Evolutionary conservation across 2,113 vertebrate species (phyloP).

Genomic region (Capreolus pygargus): DNA sequence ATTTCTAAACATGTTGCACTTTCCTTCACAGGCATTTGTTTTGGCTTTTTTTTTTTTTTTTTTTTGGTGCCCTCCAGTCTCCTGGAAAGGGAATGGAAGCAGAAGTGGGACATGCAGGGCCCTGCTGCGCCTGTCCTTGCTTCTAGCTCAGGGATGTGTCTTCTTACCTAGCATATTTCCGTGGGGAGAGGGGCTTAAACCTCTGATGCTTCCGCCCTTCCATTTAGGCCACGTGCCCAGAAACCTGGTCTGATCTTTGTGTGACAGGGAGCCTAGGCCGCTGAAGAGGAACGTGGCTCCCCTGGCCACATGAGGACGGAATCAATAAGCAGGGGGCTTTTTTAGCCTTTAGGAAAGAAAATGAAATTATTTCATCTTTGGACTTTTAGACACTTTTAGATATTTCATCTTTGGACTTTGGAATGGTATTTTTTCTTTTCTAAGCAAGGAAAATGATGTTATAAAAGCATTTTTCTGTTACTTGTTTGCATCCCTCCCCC

Average conservation of each 20-base stretch:
- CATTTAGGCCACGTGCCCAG: slow-evolving; percentile 23
- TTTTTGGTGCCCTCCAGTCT: neutral
- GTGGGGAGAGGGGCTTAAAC: slow-evolving; percentile 10
- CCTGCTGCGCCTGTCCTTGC: slow-evolving; percentile 1
- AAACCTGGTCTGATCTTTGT: neutral
- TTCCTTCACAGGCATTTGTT: slow-evolving; percentile 40
- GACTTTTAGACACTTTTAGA: slow-evolving; percentile 56
- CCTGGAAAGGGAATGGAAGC: slow-evolving; percentile 51
- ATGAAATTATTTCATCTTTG: slow-evolving; percentile 60
- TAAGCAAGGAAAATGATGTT: slow-evolving; percentile 68
- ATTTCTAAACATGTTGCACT: slow-evolving; percentile 28
- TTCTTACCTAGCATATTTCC: neutral
- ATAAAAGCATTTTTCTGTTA: slow-evolving; percentile 57
- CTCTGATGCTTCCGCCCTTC: slow-evolving; percentile 32
- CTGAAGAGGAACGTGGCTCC: neutral
- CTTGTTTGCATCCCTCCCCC: slow-evolving; percentile 52
- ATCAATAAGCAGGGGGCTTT: neutral
- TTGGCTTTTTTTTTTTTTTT: neutral
- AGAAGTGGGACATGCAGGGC: neutral
- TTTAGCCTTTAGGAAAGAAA: slow-evolving; percentile 49
- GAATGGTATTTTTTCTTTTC: slow-evolving; percentile 53
- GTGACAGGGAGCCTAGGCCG: slow-evolving; percentile 13
- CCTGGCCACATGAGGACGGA: neutral
- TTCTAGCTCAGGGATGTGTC: slow-evolving; percentile 66
- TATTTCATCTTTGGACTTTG: slow-evolving; percentile 67